Evolutionary conservation across 1,140 invertebrate species (phyloP), one percentile per base, ranked within the genome.

Genomic region (Laupala kohalensis): DNA sequence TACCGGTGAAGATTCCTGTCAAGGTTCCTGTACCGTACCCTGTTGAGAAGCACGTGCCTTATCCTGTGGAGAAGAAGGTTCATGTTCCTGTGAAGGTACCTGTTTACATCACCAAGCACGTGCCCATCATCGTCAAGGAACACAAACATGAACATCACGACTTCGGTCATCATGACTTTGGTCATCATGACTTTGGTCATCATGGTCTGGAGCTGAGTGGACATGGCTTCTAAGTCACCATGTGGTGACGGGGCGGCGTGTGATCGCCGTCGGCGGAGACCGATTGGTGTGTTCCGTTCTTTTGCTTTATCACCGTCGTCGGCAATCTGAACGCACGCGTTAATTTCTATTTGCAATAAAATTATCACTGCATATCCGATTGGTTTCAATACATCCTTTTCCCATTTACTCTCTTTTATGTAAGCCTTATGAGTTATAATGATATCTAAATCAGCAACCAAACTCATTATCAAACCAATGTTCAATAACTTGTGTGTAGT

Each of bases 21-120:
- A 53, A 53, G 37, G 37, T 53, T 25, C 26, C 37, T 19, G 37
- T 53, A 19, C 9, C 9, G 37, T 9, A 25, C 23, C 67, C 67
- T 28, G 67, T 68, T 25, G 27, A 68, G 26, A 25, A 25, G 23
- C 67, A 23, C 0, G 67, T 68, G 2, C 37, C 37, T 19, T 25
- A 26, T 9, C 67, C 67, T 26, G 67, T 68, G 25, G 67, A 68
- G 67, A 68, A 68, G 26, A 23, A 23, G 19, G 67, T 68, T 6
- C 67, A 23, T 6, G 25, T 25, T n/a, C 24, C 67, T n/a, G 67
- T 68, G 24, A 25, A 68, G 15, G 67, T 68, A 5, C 67, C 67
- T 5, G 25, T 53, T 9, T 9, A 13, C 19, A 19, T 53, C 9
- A 9, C 9, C 4, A 53, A 53, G 37, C 37, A 53, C 37, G 37